Evolutionary conservation across 1,140 invertebrate species (phyloP), one percentile per base, ranked within the genome.

Genomic region (Sminthurinus signatus): DNA sequence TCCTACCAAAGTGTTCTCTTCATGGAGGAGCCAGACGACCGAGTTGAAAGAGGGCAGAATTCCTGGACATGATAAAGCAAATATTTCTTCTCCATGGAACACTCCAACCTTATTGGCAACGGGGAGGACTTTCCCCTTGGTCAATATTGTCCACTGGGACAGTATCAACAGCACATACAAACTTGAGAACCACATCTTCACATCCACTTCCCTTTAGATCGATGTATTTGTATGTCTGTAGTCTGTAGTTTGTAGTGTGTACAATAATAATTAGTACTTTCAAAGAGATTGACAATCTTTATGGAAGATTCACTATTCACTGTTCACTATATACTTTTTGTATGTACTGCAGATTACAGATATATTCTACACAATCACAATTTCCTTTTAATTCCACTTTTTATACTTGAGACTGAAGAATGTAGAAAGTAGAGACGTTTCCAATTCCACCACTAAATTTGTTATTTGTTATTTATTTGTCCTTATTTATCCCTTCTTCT

Each of bases 11-110:
- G 25, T 42, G 48, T 58, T 64, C 27, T 51, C 62, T 14, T 51
- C 56, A 21, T 42, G 19, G n/a, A 48, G 28, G 55, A 64, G n/a
- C 62, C 62, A 64, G 23, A 64, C 27, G 43, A 64, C 56, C 2
- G 62, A 51, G 29, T 58, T 55, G 28, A 64, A 57, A 15, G 19
- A n/a, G 14, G 32, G n/a, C 25, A 25, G 15, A 19, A 52, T 25
- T 4, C 10, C 42, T 17, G 56, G 56, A 39, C 62, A 64, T n/a
- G 27, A 27, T 14, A 57, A 32, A 3, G 43, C 32, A 39, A 57
- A 36, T 39, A 28, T 15, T 25, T 29, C 44, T 27, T 36, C 48
- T 23, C 62, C 56, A 32, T 58, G 17, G 17, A 31, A 14, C 12
- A 50, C 56, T 36, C 2, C 43, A n/a, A 57, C 12, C 3, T 39